Percentiles rank a stretch among this genome's conserved stretches.
Evolutionary conservation across 2,797 vertebrate species (phyloP).

Genomic region (Hydrolagus colliei): DNA sequence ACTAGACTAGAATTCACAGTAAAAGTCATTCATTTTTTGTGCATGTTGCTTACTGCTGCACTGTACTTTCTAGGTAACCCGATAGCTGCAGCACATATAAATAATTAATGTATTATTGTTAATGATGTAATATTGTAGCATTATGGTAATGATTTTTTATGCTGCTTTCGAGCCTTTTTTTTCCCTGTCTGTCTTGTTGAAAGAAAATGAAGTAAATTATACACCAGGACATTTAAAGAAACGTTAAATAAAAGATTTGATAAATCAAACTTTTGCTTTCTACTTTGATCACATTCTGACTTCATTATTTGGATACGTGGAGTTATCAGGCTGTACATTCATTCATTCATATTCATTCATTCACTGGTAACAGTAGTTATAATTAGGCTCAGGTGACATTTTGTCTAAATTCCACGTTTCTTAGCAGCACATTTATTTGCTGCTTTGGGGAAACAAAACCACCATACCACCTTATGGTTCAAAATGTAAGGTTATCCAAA

Average conservation of each 20-base stretch:
- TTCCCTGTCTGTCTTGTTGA: neutral
- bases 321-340: neutral
- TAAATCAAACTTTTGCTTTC: neutral
- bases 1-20: neutral
- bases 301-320: neutral
- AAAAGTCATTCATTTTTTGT: neutral
- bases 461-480: neutral
- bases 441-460: neutral
- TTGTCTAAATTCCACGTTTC: neutral
- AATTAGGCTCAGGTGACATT: neutral
- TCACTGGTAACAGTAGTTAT: neutral
- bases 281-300: neutral
- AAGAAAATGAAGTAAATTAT: neutral
- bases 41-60: neutral
- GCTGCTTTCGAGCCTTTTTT: neutral
- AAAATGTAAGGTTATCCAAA: neutral
- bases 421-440: neutral
- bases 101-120: neutral
- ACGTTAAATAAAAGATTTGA: neutral
- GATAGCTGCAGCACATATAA: neutral
- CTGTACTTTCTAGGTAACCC: neutral
- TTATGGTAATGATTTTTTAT: neutral
- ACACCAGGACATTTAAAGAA: neutral
- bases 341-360: no score
- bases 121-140: conserved; percentile 9